These are phyloP conservation scores for Pelochelys cantorii DNA, from an alignment of 2,797 vertebrate species.

Conservation along the genomic window DNA sequence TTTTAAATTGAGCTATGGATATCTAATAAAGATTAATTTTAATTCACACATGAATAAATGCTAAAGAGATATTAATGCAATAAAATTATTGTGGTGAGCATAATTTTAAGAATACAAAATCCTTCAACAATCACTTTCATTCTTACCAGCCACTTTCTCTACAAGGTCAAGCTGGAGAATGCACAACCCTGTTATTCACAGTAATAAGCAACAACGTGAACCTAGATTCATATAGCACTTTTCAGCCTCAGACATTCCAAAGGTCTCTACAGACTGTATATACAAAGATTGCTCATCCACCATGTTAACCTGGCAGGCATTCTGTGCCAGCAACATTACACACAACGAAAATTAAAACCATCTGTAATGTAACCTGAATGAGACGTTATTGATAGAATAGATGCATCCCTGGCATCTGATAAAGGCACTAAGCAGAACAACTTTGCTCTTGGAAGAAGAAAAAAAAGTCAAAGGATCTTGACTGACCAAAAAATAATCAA, in stretches of 20 bases:
- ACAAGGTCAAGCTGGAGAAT: not conserved
- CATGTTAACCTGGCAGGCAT: not conserved
- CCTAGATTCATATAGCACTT: not conserved
- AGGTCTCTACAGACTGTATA: accelerated
- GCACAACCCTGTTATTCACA: accelerated
- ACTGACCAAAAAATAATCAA: not conserved
- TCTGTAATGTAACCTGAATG: not conserved
- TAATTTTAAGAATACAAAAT: accelerated
- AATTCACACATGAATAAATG: not conserved
- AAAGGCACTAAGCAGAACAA: not conserved
- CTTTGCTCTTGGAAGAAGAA: not conserved
- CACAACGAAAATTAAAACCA: not conserved
- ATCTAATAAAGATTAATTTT: not conserved
- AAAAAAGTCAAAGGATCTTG: accelerated
- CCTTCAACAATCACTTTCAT: not conserved
- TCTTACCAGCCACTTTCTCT: not conserved
- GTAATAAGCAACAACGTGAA: not conserved
- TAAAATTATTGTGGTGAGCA: slow-evolving; percentile 7
- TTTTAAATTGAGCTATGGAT: not conserved
- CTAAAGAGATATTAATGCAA: slow-evolving; percentile 32
- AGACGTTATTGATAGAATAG: not conserved
- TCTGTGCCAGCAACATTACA: not conserved
- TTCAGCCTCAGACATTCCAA: not conserved
- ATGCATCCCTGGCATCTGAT: not conserved
- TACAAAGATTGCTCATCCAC: not conserved